Percentiles rank a stretch among this genome's conserved stretches.
Evolutionary conservation across 2,797 vertebrate species (phyloP).

Genomic region (Pitangus sulphuratus): DNA sequence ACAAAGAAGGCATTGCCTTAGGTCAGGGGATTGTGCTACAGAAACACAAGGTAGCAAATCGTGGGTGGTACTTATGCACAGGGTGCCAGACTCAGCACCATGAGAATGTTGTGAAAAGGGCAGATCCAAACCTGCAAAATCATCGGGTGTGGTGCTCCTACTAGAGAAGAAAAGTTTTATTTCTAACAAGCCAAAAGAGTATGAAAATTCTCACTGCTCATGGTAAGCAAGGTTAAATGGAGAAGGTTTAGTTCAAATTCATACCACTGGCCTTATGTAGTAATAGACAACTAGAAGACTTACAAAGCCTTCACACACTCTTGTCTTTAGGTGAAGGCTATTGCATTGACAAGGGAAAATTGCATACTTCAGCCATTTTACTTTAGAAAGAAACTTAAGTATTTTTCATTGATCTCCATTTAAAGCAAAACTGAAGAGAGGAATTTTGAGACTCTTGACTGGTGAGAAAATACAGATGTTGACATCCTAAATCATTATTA

Average conservation of each 20-base stretch:
- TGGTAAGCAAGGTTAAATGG: neutral
- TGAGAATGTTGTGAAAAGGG: neutral
- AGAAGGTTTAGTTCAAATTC: neutral
- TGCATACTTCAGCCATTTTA: neutral
- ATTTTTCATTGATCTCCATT: slow-evolving; percentile 2
- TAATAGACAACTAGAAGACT: neutral
- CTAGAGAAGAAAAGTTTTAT: neutral
- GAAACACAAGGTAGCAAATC: neutral
- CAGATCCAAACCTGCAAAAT: neutral
- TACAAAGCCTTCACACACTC: neutral
- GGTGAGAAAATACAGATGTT: neutral
- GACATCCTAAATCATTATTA: neutral
- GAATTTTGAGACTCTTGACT: neutral
- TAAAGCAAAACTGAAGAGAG: slow-evolving; percentile 26
- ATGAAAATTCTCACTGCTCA: neutral
- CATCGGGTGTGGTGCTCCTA: neutral
- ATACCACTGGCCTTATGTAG: neutral
- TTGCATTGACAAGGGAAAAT: neutral
- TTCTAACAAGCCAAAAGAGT: neutral
- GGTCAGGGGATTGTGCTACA: neutral
- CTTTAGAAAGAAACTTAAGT: neutral
- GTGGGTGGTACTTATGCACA: neutral
- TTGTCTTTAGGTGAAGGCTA: neutral
- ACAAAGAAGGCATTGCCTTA: neutral
- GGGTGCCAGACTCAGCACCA: neutral